Conservation (phyloP, 2,888 invertebrate species). For the Brenthis daphne region DNA sequence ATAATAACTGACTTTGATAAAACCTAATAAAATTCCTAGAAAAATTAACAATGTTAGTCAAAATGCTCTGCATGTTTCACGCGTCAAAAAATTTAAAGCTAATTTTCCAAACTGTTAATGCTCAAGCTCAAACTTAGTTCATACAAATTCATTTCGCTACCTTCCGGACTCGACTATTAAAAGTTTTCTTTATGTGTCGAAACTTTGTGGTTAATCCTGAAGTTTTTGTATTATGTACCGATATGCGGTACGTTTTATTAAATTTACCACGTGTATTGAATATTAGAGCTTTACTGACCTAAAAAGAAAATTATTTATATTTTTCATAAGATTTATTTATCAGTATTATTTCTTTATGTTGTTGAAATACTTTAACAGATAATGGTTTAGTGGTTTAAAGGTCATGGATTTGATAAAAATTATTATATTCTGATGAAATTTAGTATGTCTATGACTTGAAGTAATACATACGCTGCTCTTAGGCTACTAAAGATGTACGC, state of each 20-base stretch:
- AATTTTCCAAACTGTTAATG: conserved; percentile 20
- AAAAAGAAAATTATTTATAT: not conserved
- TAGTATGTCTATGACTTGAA: too few relatives aligned
- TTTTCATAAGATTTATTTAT: too few relatives aligned
- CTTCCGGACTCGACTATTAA: conserved; percentile 35
- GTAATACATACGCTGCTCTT: too few relatives aligned
- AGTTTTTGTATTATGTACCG: conserved; percentile 31
- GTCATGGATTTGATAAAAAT: too few relatives aligned
- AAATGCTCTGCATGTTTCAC: conserved; percentile 5
- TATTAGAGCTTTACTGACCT: not conserved
- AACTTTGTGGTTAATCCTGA: conserved; percentile 32
- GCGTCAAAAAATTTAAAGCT: conserved; percentile 20
- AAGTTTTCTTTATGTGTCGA: conserved; percentile 35
- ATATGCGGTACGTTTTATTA: conserved; percentile 17
- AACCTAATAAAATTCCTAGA: not conserved
- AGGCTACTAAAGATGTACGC: too few relatives aligned
- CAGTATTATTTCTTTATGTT: too few relatives aligned
- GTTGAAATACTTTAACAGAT: too few relatives aligned
- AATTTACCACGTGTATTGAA: conserved; percentile 12
- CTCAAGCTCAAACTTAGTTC: conserved; percentile 31
- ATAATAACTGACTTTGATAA: not conserved
- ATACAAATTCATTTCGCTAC: conserved; percentile 37
- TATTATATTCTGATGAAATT: too few relatives aligned
- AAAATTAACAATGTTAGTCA: not conserved
- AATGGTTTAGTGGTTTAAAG: too few relatives aligned